Evolutionary conservation across 2,113 vertebrate genomes (phyloP), one percentile per base, ranked within the genome.

Genomic region (Plecotus auritus): DNA sequence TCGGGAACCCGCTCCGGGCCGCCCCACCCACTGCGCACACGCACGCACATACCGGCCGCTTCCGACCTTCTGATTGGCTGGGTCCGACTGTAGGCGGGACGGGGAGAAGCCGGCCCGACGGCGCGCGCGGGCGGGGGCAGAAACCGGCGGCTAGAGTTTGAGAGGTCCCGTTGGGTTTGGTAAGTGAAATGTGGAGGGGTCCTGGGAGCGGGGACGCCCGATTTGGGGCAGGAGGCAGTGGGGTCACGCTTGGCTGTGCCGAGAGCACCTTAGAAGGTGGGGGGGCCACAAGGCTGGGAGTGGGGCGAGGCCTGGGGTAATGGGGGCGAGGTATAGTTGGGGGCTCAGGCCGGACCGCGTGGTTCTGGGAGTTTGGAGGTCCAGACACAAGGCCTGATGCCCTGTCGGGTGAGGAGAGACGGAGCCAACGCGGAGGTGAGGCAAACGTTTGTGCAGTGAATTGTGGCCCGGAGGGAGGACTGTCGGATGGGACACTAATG

Each of bases 141-240:
- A n/a, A 59, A 6, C 74, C 0, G 6, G 59, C 0, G 6, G 59
- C 23, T 0, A 5, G 40, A 2, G 4, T 0, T 6, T 2, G 18
- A 3, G 35, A 1, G 2, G 8, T 5, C 0, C 0, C 0, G 12
- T 0, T 0, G 0, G 0, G 12, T 2, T 13, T 0, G 18, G 95
- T 95, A 9, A 87, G 92, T 66, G 56, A 5, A 1, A 6, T 4
- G 0, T 1, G 7, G 2, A 8, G 11, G 37, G 28, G 1, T 7
- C 0, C 3, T 6, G 32, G 1, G 61, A 5, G 35, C 12, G 1
- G 9, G 23, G 37, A 4, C 32, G 1, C 3, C n/a, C 0, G 26
- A 6, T 17, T 0, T 12, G 16, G 18, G 9, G 8, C 14, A 30
- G 69, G 45, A 81, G 59, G 76, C 35, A 49, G 67, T 4, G 20